Evolutionary conservation across 2,113 vertebrate genomes (phyloP).

Genomic region (Diphyllodes magnificus): DNA sequence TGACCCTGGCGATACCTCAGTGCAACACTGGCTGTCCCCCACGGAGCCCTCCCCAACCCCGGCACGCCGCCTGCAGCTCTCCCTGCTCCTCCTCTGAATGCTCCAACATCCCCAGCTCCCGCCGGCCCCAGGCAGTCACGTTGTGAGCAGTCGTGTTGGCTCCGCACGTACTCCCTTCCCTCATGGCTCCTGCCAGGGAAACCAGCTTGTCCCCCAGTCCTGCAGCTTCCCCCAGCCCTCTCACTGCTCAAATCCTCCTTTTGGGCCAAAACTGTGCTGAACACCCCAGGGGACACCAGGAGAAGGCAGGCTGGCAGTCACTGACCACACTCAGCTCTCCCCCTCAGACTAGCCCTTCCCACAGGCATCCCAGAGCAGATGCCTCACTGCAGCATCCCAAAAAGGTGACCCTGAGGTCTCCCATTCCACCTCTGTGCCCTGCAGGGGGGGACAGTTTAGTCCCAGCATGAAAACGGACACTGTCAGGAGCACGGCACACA

Average conservation of each 20-base stretch:
- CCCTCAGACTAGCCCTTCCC: neutral
- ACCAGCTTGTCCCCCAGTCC: neutral
- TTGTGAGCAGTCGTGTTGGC: neutral
- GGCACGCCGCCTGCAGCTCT: neutral
- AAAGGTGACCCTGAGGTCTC: neutral
- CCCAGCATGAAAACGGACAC: rapidly evolving
- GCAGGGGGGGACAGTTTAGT: neutral
- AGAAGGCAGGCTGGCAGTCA: neutral
- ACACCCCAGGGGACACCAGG: rapidly evolving
- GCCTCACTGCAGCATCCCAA: neutral
- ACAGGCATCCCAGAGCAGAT: neutral
- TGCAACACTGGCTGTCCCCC: neutral
- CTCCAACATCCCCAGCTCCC: neutral
- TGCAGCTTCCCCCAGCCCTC: neutral
- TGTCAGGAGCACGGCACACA: neutral
- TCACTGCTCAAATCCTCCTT: neutral
- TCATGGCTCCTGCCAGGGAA: neutral
- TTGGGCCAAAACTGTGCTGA: rapidly evolving
- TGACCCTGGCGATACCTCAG: rapidly evolving
- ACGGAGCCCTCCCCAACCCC: neutral
- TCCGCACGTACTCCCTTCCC: neutral
- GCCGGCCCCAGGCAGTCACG: neutral
- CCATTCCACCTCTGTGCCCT: rapidly evolving
- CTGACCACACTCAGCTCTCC: neutral
- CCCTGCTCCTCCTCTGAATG: neutral